Base-by-base conservation (phyloP, 1,140 invertebrate species). In the Calosoma granatense region DNA sequence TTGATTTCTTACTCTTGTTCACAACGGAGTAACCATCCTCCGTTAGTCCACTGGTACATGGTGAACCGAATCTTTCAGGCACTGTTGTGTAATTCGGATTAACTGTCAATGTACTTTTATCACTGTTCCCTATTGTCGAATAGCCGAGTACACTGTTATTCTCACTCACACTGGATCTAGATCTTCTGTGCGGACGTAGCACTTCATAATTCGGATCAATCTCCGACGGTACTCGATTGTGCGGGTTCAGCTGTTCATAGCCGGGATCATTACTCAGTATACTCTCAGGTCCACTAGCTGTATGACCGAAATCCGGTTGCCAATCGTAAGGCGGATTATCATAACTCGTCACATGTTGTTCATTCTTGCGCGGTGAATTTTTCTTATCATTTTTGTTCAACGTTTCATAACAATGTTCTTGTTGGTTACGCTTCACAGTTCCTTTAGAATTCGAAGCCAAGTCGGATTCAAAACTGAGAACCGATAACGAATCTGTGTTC, bases 151-250 rank as follows among this genome's bases (percentile, higher is more conserved):
- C n/a, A n/a, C n/a, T n/a, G n/a, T n/a, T n/a, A n/a, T n/a, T n/a
- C n/a, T n/a, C n/a, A 58, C 69, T 62, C 51, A 71, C 63, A 47
- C 63, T 64, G 2, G 67, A 61, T 60, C 60, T 71, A 21, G 60
- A 55, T 47, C 22, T 56, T 59, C 59, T 52, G 59, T 80, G 75
- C 11, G 77, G 77, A 58, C 79, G 75, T 17, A 87, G 64, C 36
- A 84, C 78, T 68, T 88, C 85, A 62, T 87, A 88, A 66, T 86
- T 87, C 0, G 83, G 82, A 74, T 86, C 81, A 1, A 76, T 76
- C 59, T 81, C 78, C 0, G 78, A 80, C n/a, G 57, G 59, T 15
- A 52, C 56, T 26, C 64, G 64, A 67, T 64, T 53, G 36, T 11
- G 43, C 36, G 54, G 58, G 58, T 56, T 74, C 57, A 60, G 68